phyloP scores from a whole-genome alignment of 1,140 invertebrate species.

The Caenorhabditis latens region DNA sequence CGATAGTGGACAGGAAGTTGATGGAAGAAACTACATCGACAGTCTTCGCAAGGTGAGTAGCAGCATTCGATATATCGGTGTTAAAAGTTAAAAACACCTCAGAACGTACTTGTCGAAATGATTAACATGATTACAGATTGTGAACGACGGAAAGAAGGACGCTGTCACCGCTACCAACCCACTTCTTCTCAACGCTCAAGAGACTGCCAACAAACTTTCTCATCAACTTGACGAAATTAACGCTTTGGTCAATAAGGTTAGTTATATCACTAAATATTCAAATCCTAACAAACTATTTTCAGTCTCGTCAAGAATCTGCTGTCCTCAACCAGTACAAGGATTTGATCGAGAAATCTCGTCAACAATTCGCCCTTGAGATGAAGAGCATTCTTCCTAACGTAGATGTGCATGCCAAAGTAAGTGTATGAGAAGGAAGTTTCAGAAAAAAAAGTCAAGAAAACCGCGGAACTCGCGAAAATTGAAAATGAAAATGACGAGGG shows the following conservation, averaged over 20 bases:
- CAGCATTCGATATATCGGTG: background rate
- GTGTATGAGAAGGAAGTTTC: background rate
- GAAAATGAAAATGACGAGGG: background rate
- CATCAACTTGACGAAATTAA: conserved; percentile 74
- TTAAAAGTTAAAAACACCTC: background rate
- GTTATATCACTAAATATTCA: background rate
- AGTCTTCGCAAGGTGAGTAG: conserved; percentile 66
- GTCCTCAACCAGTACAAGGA: conserved; percentile 79
- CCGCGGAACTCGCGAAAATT: background rate
- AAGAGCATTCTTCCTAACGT: conserved; percentile 63
- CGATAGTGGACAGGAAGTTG: conserved; percentile 66
- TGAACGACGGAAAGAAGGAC: conserved; percentile 68
- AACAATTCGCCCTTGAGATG: conserved; percentile 79
- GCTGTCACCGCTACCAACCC: conserved; percentile 63
- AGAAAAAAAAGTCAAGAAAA: background rate
- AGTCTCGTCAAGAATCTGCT: conserved; percentile 78
- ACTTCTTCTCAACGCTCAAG: conserved; percentile 71
- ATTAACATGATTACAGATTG: conserved; percentile 54
- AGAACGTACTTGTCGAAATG: background rate
- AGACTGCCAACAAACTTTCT: conserved; percentile 73
- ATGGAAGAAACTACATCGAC: conserved; percentile 70
- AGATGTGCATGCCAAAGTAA: conserved; percentile 61
- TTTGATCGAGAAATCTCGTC: conserved; percentile 79
- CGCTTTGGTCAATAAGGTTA: conserved; percentile 73
- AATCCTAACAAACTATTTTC: conserved; percentile 2